Evolutionary conservation across 37 sponge, comb jelly and placozoan species (phyloP).

Genomic region (Cliona cf. orientalis): DNA sequence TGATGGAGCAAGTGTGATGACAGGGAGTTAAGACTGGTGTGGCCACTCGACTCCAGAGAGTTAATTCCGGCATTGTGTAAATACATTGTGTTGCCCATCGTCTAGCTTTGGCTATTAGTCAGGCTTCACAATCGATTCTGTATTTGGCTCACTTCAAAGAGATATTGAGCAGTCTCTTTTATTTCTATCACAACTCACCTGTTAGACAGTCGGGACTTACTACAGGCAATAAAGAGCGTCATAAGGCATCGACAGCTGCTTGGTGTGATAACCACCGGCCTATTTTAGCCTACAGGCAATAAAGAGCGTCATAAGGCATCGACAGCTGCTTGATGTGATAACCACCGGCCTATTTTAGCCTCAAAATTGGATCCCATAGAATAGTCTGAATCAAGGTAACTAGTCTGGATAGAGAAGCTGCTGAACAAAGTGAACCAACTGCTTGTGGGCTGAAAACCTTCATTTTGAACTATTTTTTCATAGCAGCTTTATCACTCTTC

Average conservation of each 20-base stretch:
- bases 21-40: constrained; percentile 26
- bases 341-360: constrained; percentile 12
- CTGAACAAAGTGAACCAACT: constrained; percentile 17
- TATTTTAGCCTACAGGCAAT: constrained; percentile 6
- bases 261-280: constrained; percentile 12
- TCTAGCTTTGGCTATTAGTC: constrained; percentile 24
- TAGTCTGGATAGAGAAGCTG: constrained; percentile 5
- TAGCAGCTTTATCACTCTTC: constrained; percentile 1
- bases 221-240: not conserved
- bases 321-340: constrained; percentile 6
- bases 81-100: constrained; percentile 35
- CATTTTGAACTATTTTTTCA: not conserved
- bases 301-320: not conserved
- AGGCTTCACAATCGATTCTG: constrained; percentile 20
- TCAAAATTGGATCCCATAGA: constrained; percentile 1
- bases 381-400: constrained; percentile 7
- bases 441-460: not conserved
- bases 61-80: constrained; percentile 5
- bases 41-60: constrained; percentile 1
- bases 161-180: constrained; percentile 11
- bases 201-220: constrained; percentile 6
- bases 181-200: constrained; percentile 12
- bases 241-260: constrained; percentile 9
- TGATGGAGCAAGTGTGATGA: constrained; percentile 48
- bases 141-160: constrained; percentile 13